Percentiles rank a stretch among this genome's conserved stretches.
phyloP scores from a whole-genome alignment of 2,113 vertebrate genomes.

The Sinocyclocheilus maitianheensis region DNA sequence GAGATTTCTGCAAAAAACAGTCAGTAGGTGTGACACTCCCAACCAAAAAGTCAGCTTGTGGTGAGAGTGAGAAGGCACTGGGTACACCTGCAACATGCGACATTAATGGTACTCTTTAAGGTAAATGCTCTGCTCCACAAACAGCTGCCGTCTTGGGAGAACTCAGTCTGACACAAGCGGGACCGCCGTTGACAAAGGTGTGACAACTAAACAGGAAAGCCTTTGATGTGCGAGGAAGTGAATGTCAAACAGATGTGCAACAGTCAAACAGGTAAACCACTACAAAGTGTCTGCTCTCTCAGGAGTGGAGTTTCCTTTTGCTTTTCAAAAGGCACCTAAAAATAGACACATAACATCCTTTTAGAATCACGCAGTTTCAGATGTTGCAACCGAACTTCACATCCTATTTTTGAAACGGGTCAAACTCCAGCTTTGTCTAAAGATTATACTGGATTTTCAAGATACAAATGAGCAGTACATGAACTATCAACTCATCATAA shows the following conservation, averaged over 20 bases:
- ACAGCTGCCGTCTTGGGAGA: neutral
- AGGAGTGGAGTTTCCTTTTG: slow-evolving; percentile 12
- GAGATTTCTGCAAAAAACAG: neutral
- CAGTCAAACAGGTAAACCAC: slow-evolving; percentile 51
- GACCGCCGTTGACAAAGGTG: slow-evolving; percentile 12
- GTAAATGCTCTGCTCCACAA: slow-evolving; percentile 6
- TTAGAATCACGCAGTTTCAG: slow-evolving; percentile 23
- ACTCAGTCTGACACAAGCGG: neutral
- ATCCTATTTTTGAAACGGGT: slow-evolving; percentile 50
- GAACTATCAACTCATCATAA: slow-evolving; percentile 29
- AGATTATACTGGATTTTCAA: neutral
- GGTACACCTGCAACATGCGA: slow-evolving; percentile 20
- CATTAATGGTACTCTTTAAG: slow-evolving; percentile 13
- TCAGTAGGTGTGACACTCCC: neutral
- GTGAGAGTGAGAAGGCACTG: slow-evolving; percentile 1
- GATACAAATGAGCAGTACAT: slow-evolving; percentile 15
- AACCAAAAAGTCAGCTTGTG: slow-evolving; percentile 11
- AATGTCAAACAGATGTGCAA: slow-evolving; percentile 48
- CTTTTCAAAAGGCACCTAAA: slow-evolving; percentile 44
- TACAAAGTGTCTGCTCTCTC: slow-evolving; percentile 34
- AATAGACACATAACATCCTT: slow-evolving; percentile 45
- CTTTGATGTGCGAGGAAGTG: slow-evolving; percentile 48
- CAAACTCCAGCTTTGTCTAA: slow-evolving; percentile 1
- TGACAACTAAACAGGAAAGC: slow-evolving; percentile 33
- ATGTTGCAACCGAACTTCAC: slow-evolving; percentile 14